Percentiles rank a stretch among this genome's conserved stretches.
Evolutionary conservation across 2,797 vertebrate genomes (phyloP).

Genomic region (Steatocranus sp.): DNA sequence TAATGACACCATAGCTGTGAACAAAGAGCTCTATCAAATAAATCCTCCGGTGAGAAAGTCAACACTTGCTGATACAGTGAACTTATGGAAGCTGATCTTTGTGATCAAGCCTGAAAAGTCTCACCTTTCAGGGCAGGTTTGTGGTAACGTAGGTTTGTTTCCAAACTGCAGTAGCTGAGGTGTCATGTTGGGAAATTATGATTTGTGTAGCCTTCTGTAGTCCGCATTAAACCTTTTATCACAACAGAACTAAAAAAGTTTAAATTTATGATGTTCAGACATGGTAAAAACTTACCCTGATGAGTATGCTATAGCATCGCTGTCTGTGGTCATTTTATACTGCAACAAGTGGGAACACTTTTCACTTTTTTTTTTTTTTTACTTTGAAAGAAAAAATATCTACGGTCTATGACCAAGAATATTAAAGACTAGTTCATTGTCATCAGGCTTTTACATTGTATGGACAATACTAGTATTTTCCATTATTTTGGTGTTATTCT

Average conservation of each 20-base stretch:
- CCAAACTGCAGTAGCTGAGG: background rate
- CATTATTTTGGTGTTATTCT: background rate
- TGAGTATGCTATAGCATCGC: background rate
- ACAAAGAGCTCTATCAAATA: constrained; percentile 94
- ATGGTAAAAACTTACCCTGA: background rate
- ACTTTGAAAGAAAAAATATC: background rate
- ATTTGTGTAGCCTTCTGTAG: background rate
- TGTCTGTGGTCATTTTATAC: background rate
- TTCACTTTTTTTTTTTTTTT: background rate
- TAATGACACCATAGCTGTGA: constrained; percentile 93
- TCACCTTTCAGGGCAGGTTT: background rate
- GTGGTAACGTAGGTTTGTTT: background rate
- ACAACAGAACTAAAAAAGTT: background rate
- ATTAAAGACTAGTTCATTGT: background rate
- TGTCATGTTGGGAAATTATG: background rate
- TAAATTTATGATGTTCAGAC: background rate
- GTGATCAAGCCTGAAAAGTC: background rate
- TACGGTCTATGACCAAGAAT: background rate
- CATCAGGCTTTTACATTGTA: background rate
- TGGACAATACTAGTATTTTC: background rate
- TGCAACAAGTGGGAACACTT: background rate
- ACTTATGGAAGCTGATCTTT: background rate
- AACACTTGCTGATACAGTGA: background rate
- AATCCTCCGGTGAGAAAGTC: constrained; percentile 85
- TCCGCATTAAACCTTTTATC: background rate